These are phyloP conservation scores for Cistogaster globosa DNA, from an alignment of 2,888 invertebrate genomes.

Conservation along the genomic window DNA sequence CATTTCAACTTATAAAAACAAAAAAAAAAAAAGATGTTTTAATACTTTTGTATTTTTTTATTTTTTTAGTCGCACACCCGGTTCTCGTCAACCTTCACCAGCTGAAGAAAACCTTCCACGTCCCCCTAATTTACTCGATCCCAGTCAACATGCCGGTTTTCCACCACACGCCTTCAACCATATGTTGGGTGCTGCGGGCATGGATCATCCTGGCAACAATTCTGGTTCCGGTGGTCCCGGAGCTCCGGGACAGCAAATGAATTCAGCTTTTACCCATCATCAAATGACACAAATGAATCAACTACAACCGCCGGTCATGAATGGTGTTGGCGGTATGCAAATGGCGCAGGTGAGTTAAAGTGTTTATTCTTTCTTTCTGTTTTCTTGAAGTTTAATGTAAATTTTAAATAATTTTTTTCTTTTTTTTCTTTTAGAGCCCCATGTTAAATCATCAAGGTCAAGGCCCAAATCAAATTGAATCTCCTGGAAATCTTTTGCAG, in stretches of 20 bases:
- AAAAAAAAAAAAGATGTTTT: no score
- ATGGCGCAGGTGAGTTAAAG: slow-evolving; percentile 80
- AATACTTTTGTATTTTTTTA: not conserved
- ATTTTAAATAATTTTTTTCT: slow-evolving; percentile 22
- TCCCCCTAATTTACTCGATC: slow-evolving; percentile 83
- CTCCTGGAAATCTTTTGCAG: slow-evolving; percentile 84
- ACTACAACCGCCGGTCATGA: slow-evolving; percentile 82
- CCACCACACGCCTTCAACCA: slow-evolving; percentile 84
- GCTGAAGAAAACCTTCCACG: slow-evolving; percentile 87
- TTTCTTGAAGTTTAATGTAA: not conserved
- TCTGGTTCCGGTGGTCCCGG: slow-evolving; percentile 74
- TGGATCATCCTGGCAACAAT: slow-evolving; percentile 79
- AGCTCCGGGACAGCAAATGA: slow-evolving; percentile 76
- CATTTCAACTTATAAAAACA: not conserved
- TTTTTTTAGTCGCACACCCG: slow-evolving; percentile 89
- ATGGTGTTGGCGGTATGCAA: slow-evolving; percentile 83
- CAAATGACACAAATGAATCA: slow-evolving; percentile 83
- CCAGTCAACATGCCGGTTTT: slow-evolving; percentile 79
- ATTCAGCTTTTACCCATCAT: slow-evolving; percentile 81
- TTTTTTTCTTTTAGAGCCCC: slow-evolving; percentile 78
- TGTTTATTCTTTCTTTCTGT: not conserved
- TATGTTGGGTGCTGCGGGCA: slow-evolving; percentile 80
- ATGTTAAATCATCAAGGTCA: slow-evolving; percentile 83
- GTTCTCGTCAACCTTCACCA: slow-evolving; percentile 95
- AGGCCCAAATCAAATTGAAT: slow-evolving; percentile 83